Conservation (phyloP, 2,113 vertebrate species). For the Petrocephalus zakoni region DNA sequence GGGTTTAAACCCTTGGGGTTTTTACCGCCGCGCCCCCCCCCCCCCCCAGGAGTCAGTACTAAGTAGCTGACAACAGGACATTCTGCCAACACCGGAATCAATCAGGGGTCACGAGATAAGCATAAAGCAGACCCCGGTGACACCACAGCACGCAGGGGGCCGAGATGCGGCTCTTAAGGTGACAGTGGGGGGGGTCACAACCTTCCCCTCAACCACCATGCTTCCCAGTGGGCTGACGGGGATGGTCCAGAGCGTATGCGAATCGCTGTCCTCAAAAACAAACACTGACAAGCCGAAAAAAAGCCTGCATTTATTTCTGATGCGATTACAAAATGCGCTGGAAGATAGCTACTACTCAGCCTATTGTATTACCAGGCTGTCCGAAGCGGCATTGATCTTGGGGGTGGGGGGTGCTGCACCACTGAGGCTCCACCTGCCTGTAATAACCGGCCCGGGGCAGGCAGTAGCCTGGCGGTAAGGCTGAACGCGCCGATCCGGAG, state of each 20-base stretch:
- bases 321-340: constrained; percentile 63
- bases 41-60: not conserved
- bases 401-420: constrained; percentile 41
- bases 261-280: not conserved
- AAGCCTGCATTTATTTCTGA: constrained; percentile 52
- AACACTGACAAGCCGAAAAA: not conserved
- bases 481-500: not conserved
- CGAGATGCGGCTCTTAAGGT: not conserved
- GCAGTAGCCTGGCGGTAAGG: not conserved
- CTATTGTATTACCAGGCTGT: constrained; percentile 60
- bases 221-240: not conserved
- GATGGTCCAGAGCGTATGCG: too few relatives aligned
- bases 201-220: not conserved
- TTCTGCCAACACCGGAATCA: not conserved
- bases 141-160: not conserved
- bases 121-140: not conserved
- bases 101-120: not conserved
- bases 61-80: not conserved
- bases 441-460: not conserved
- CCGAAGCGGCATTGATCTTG: constrained; percentile 58
- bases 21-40: not conserved
- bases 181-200: not conserved
- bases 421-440: not conserved
- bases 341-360: constrained; percentile 61
- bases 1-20: too few relatives aligned